phyloP scores from a whole-genome alignment of 2,888 invertebrate genomes.

The Charanyca ferruginea region DNA sequence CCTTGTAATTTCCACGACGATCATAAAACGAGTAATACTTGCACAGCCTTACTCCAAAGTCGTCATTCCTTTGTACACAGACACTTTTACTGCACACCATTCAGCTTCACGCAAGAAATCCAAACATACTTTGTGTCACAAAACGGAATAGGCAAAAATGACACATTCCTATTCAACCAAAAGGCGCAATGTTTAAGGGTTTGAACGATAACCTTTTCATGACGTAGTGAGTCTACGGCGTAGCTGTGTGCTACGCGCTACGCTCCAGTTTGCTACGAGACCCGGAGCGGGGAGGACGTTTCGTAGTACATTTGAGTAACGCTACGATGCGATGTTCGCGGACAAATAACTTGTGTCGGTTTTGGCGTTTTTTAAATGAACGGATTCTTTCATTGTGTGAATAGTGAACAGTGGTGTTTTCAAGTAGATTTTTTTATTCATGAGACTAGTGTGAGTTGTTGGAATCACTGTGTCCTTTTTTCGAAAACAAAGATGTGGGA shows the following conservation, averaged over 20 bases:
- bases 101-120: slow-evolving; percentile 73
- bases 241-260: slow-evolving; percentile 76
- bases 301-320: slow-evolving; percentile 39
- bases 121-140: slow-evolving; percentile 83
- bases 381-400: slow-evolving; percentile 30
- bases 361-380: slow-evolving; percentile 48
- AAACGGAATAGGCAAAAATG: slow-evolving; percentile 83
- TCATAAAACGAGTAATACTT: slow-evolving; percentile 47
- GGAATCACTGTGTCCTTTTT: slow-evolving; percentile 23
- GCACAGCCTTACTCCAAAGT: slow-evolving; percentile 49
- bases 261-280: slow-evolving; percentile 82
- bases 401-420: slow-evolving; percentile 63
- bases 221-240: slow-evolving; percentile 73
- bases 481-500: slow-evolving; percentile 19
- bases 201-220: slow-evolving; percentile 87
- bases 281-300: slow-evolving; percentile 75
- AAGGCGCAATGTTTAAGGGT: slow-evolving; percentile 86
- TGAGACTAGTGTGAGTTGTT: slow-evolving; percentile 38
- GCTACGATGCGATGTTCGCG: slow-evolving; percentile 49
- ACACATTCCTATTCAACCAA: slow-evolving; percentile 87
- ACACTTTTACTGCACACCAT: slow-evolving; percentile 67
- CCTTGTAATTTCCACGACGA: slow-evolving; percentile 38
- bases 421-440: slow-evolving; percentile 41
- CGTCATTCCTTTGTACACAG: slow-evolving; percentile 58
- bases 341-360: slow-evolving; percentile 46